Conservation (phyloP, 2,113 vertebrate genomes). For the Halcyon malimbica region DNA sequence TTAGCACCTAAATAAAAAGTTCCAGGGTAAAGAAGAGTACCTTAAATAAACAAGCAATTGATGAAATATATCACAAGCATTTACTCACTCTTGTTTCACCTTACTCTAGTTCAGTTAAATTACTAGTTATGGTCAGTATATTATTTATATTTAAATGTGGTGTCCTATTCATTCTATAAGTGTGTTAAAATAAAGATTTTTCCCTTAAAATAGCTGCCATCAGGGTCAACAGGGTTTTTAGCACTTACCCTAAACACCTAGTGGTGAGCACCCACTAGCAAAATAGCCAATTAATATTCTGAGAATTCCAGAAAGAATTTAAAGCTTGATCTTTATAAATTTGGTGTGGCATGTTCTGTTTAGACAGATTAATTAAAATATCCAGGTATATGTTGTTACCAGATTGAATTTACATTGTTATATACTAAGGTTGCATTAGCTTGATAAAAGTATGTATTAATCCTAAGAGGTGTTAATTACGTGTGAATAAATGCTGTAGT, state of each 20-base stretch:
- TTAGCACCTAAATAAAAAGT: not conserved
- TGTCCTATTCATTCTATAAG: not conserved
- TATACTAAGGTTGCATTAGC: conserved; percentile 59
- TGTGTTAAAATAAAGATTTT: conserved; percentile 1
- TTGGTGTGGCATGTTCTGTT: conserved; percentile 65
- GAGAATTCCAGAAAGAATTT: conserved; percentile 42
- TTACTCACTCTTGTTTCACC: not conserved
- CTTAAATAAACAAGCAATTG: not conserved
- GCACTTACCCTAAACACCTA: not conserved
- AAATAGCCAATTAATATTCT: conserved; percentile 59
- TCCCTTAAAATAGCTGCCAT: not conserved
- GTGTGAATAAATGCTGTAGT: conserved; percentile 70
- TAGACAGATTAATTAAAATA: conserved; percentile 77
- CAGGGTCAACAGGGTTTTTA: not conserved
- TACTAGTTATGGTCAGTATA: not conserved
- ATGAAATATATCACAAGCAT: not conserved
- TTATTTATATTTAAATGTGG: not conserved
- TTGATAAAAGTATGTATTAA: conserved; percentile 73
- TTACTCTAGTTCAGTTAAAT: not conserved
- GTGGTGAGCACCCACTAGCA: conserved; percentile 27
- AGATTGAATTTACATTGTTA: conserved; percentile 67
- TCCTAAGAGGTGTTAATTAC: conserved; percentile 72
- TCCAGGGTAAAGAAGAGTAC: not conserved
- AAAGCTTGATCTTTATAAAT: conserved; percentile 70
- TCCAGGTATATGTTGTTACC: conserved; percentile 58